Evolutionary conservation across 2,888 invertebrate genomes (phyloP).

Genomic region (Eilema depressum): DNA sequence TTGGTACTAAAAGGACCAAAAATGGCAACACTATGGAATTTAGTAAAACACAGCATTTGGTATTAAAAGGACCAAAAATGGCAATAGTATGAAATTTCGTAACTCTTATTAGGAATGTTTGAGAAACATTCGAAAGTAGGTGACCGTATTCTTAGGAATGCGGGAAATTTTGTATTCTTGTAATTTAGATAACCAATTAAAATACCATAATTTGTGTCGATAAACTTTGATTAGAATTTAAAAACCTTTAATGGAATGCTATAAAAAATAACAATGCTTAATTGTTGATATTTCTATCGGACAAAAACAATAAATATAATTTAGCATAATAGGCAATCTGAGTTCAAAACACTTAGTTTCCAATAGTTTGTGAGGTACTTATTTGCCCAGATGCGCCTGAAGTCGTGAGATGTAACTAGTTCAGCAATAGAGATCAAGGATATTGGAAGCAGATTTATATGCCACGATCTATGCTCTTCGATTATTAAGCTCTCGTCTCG

Average conservation of each 20-base stretch:
- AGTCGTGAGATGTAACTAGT: constrained; percentile 23
- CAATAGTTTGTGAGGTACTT: constrained; percentile 5
- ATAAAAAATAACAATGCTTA: not conserved
- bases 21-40: constrained; percentile 29
- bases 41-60: constrained; percentile 32
- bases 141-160: constrained; percentile 33
- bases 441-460: constrained; percentile 23
- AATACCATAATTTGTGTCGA: constrained; percentile 39
- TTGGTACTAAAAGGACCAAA: constrained; percentile 33
- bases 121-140: constrained; percentile 30
- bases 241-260: not conserved
- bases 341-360: not conserved
- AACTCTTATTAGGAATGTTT: constrained; percentile 7
- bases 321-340: constrained; percentile 5
- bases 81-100: constrained; percentile 20
- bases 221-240: constrained; percentile 28
- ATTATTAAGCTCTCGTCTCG: constrained; percentile 7
- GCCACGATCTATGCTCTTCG: constrained; percentile 20
- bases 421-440: constrained; percentile 23
- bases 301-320: not conserved
- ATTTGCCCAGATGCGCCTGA: constrained; percentile 16
- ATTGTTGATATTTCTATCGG: constrained; percentile 3
- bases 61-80: constrained; percentile 37
- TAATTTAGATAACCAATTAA: constrained; percentile 37
- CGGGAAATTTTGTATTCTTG: constrained; percentile 29